phyloP scores from a whole-genome alignment of 2,113 vertebrate genomes.

The Hippoglossus stenolepis region DNA sequence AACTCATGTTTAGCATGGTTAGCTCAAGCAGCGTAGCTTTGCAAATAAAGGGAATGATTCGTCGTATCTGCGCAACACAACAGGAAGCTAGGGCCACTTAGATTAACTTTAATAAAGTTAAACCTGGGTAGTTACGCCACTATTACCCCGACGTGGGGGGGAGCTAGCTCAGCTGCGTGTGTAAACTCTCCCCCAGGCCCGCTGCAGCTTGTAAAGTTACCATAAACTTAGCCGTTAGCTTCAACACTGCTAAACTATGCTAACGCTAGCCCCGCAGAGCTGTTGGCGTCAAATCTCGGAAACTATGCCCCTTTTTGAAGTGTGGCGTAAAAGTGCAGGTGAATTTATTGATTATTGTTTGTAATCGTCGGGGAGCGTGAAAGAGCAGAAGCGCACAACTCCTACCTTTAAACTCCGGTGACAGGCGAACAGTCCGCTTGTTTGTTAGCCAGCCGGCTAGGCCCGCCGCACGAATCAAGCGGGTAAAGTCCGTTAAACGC shows the following conservation, averaged over 20 bases:
- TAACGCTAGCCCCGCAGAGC: conserved; percentile 35
- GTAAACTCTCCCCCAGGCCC: conserved; percentile 34
- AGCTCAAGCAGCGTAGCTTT: conserved; percentile 9
- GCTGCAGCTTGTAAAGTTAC: conserved; percentile 56
- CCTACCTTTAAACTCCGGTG: conserved; percentile 72
- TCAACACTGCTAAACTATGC: conserved; percentile 51
- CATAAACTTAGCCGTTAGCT: conserved; percentile 72
- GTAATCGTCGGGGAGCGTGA: too few relatives aligned
- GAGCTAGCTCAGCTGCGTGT: not conserved
- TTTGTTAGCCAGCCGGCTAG: conserved; percentile 74
- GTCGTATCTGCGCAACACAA: not conserved
- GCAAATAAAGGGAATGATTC: not conserved
- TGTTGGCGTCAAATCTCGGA: not conserved
- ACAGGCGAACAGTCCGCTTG: conserved; percentile 65
- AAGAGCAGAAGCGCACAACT: not conserved
- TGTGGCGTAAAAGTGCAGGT: not conserved
- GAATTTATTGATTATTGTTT: not conserved
- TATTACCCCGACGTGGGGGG: too few relatives aligned
- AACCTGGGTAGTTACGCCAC: not conserved
- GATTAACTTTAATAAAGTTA: conserved; percentile 6
- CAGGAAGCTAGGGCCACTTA: not conserved
- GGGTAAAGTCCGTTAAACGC: conserved; percentile 67
- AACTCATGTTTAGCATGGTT: conserved; percentile 44
- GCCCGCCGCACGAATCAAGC: conserved; percentile 74
- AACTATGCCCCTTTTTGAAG: not conserved